Evolutionary conservation across 2,113 vertebrate species (phyloP), one percentile per base, ranked within the genome.

Genomic region (Danionella cerebrum): DNA sequence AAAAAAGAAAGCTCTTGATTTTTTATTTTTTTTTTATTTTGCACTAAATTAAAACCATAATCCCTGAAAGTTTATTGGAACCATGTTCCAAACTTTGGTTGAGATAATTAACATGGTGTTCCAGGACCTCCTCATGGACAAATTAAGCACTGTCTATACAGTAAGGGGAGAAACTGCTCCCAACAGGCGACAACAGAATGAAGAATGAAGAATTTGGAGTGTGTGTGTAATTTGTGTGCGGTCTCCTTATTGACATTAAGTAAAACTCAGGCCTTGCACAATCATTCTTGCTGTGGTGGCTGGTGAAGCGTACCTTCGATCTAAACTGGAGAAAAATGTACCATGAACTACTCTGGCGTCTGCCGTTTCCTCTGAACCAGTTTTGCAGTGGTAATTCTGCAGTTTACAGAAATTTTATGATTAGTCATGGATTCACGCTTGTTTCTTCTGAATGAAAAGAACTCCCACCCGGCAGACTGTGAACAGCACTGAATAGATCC

Each of bases 311-410:
- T 53, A 57, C 31, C 59, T 78, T 35, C 63, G 67, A 78, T 78
- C 79, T 78, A 57, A 71, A 72, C 55, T 73, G 18, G 75, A 67
- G 42, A 70, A 78, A 75, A 80, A 75, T 78, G 55, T 78, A 77
- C 63, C 73, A 69, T 75, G 65, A 67, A 75, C 53, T 5, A 35
- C 67, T 47, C 55, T 70, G 76, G 76, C 73, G 58, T 55, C 31
- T 50, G 44, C 22, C 5, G 38, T 39, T 58, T 55, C 60, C 38
- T 53, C 42, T 57, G 36, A 57, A 52, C 36, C 42, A 44, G 33
- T 63, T 78, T 73, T 72, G 70, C 66, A 58, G 71, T 71, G 53
- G 62, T 57, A 64, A 69, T 74, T 68, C 73, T 64, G 72, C 76
- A 68, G 53, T 67, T 78, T 51, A 31, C 12, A 75, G 57, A 77